A percentile compares a stretch with the other conserved stretches of the same genome.
Conservation (phyloP, 2,113 vertebrate genomes). For the Leucopsar rothschildi region DNA sequence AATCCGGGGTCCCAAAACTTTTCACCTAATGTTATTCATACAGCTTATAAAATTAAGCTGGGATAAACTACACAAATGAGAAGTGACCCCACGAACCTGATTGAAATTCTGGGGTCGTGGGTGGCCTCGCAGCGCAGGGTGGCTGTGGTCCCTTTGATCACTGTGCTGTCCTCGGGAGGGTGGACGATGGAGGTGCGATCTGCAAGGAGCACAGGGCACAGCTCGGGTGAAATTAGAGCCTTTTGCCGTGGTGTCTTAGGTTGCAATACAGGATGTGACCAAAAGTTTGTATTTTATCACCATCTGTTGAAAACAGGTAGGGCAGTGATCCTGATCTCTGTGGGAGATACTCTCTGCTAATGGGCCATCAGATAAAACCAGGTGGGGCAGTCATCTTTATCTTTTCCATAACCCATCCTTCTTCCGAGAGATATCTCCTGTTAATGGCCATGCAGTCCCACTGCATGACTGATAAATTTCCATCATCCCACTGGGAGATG, state of each 20-base stretch:
- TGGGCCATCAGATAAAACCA: no score
- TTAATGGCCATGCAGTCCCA: no score
- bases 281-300: no score
- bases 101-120: constrained; percentile 84
- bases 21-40: neutral
- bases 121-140: constrained; percentile 82
- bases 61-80: neutral
- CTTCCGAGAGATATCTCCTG: no score
- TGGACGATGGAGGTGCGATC: constrained; percentile 84
- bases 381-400: no score
- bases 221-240: neutral
- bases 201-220: constrained; percentile 67
- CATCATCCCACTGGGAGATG: no score
- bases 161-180: constrained; percentile 85
- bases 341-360: no score
- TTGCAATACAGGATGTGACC: no score
- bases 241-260: neutral
- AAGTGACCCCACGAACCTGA: constrained; percentile 73
- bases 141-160: constrained; percentile 94
- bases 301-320: no score
- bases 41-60: neutral
- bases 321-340: no score
- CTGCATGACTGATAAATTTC: no score
- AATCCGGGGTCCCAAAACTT: constrained; percentile 25
- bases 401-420: no score